Base-by-base conservation (phyloP, 2,797 vertebrate genomes). In the Dendrocincla fuliginosa region DNA sequence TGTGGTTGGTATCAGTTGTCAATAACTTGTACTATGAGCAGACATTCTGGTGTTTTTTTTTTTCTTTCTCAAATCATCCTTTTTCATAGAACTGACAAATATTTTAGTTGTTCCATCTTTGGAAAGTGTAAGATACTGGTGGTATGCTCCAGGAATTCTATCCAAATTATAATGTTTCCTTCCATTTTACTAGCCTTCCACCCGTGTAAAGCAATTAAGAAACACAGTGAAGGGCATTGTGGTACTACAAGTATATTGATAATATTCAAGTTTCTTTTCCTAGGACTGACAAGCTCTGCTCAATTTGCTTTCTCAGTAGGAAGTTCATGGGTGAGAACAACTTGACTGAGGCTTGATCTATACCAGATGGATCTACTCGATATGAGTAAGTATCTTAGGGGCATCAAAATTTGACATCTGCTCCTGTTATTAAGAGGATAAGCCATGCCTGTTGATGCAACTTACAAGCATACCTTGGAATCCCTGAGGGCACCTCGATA, bases 291-390 rank as follows among this genome's bases (percentile, higher is more conserved):
- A 17, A 89, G 69, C 71, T 94, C 82, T 87, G 84, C 89, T 85
- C 49, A 2, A 87, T 93, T 86, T 92, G 88, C 61, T 87, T 92
- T 96, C 93, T 89, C 95, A 63, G 89, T 73, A 41, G 92, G 89
- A 91, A 89, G 35, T 84, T 91, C 79, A 96, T n/a, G 91, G 87
- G 81, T 91, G 93, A 97, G 79, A 96, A 91, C 79, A 92, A 96
- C 63, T 96, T 96, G 92, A 93, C 92, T 92, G 87, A 86, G 84
- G 47, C 79, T 96, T 22, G 0, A 94, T 93, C 79, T 84, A 65
- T 77, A 89, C 73, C 92, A 97, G 95, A 96, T 94, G 95, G 91
- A 75, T 92, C 65, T 78, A 57, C 23, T 32, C 83, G 47, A 42
- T 96, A 89, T 49, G 50, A 87, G 53, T 65, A 68, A 77, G 44